These are phyloP conservation scores for Sitta carolinensis DNA, from an alignment of 2,797 vertebrate species.

Conservation along the genomic window DNA sequence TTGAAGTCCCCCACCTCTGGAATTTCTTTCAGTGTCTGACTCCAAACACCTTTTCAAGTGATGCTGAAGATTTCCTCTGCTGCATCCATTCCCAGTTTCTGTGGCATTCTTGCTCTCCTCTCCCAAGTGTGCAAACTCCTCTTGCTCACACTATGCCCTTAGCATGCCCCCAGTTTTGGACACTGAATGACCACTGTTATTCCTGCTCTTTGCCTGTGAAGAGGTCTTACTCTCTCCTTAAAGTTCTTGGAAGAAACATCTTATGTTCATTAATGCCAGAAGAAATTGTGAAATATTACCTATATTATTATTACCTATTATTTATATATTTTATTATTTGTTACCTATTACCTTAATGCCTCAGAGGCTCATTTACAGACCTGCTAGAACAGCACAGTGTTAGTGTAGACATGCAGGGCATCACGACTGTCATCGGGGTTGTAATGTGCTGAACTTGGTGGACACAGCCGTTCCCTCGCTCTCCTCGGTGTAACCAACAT, in stretches of 20 bases:
- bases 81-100: neutral
- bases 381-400: neutral
- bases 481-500: neutral
- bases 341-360: neutral
- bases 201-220: neutral
- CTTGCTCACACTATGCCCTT: neutral
- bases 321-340: no score
- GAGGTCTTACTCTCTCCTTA: neutral
- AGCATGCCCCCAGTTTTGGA: neutral
- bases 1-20: no score
- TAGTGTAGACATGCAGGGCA: neutral
- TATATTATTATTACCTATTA: neutral
- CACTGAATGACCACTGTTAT: neutral
- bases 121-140: neutral
- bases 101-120: neutral
- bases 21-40: neutral
- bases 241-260: neutral
- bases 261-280: neutral
- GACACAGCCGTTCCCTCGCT: neutral
- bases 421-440: neutral
- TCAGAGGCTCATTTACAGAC: neutral
- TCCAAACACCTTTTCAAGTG: neutral
- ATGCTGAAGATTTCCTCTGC: neutral
- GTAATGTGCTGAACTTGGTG: neutral
- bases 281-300: neutral